Evolutionary conservation across 2,797 vertebrate genomes (phyloP).

Genomic region (Vespertilio murinus): DNA sequence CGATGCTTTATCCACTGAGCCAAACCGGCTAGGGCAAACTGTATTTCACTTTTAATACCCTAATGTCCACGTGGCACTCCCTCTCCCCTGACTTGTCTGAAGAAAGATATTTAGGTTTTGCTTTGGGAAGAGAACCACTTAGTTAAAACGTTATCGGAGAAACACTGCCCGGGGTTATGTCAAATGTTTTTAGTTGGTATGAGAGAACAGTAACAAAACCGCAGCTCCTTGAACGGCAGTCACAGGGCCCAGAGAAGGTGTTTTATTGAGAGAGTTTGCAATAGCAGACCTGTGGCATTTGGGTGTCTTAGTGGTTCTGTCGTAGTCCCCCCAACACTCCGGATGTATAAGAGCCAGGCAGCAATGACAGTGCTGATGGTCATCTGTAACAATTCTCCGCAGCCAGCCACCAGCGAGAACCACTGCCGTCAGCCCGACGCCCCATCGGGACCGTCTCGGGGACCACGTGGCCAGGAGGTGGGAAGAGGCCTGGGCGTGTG

Average conservation of each 20-base stretch:
- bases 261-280: background rate
- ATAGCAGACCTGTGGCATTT: background rate
- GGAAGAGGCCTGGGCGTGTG: conserved; percentile 93
- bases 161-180: background rate
- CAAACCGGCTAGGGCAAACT: no score
- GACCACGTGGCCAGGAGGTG: conserved; percentile 86
- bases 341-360: conserved; percentile 8
- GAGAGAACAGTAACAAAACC: background rate
- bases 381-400: conserved; percentile 68
- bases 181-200: background rate
- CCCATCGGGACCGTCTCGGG: conserved; percentile 59
- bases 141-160: conserved; percentile 10
- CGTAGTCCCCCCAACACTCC: background rate
- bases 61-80: background rate
- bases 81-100: background rate
- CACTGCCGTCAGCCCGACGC: conserved; percentile 85
- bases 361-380: conserved; percentile 45
- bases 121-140: background rate
- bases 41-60: background rate
- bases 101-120: background rate
- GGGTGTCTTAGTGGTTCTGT: background rate
- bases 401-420: conserved; percentile 89
- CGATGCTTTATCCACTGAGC: no score
- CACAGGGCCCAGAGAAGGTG: background rate
- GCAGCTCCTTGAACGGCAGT: background rate